These are phyloP conservation scores for Myzus persicae DNA, from an alignment of 1,140 invertebrate species.

Conservation along the genomic window DNA sequence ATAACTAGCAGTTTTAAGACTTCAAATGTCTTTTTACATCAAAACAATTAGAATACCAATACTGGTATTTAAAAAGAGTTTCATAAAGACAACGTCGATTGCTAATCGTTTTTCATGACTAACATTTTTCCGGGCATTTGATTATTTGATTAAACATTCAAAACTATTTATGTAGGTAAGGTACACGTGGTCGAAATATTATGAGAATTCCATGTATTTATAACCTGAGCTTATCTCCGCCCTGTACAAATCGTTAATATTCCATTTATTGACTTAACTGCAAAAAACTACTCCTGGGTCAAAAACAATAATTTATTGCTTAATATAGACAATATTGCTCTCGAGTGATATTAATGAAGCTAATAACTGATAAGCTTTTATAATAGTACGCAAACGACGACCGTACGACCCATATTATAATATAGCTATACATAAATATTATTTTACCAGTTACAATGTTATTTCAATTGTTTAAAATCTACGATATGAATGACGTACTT, in stretches of 20 bases:
- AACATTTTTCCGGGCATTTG: not conserved
- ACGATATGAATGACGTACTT: not conserved
- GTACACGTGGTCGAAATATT: not conserved
- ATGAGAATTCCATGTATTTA: not conserved
- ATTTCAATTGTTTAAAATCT: not conserved
- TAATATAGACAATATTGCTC: not conserved
- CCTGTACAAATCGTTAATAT: not conserved
- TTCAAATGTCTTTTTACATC: too few species aligned
- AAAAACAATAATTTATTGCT: not conserved
- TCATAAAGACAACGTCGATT: not conserved
- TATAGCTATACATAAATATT: not conserved
- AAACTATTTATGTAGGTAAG: not conserved
- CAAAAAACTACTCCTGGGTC: not conserved
- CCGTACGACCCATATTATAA: not conserved
- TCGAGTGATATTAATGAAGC: not conserved
- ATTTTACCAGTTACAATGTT: not conserved
- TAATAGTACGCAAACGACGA: not conserved
- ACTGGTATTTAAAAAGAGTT: not conserved
- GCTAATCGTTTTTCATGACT: not conserved
- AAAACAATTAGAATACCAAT: too few species aligned
- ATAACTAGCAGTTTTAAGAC: not conserved
- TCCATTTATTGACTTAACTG: not conserved
- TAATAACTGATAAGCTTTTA: not conserved
- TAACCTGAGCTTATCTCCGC: not conserved
- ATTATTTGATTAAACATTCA: not conserved